These are phyloP conservation scores for Merops nubicus DNA, from an alignment of 2,113 vertebrate genomes.

Conservation along the genomic window DNA sequence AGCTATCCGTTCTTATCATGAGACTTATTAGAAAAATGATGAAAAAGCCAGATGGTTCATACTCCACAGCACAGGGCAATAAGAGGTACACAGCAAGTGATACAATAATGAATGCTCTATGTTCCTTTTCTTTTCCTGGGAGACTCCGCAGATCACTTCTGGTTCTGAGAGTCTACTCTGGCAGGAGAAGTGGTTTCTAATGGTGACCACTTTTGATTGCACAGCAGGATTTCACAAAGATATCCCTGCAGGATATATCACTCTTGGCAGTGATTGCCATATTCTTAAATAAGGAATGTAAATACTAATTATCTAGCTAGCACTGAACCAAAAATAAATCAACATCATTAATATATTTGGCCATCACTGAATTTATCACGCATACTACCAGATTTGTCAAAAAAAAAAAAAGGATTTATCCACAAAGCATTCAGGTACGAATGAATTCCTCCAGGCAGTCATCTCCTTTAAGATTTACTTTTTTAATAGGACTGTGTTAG, in stretches of 20 bases:
- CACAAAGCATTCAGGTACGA: neutral
- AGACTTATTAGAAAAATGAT: slow-evolving; percentile 26
- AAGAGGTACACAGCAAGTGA: neutral
- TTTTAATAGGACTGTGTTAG: neutral
- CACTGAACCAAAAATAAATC: neutral
- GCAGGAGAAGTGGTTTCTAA: neutral
- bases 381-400: neutral
- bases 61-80: neutral
- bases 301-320: neutral
- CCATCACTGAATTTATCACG: neutral
- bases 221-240: neutral
- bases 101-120: neutral
- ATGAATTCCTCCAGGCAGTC: neutral
- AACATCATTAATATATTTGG: neutral
- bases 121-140: neutral
- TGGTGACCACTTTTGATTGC: neutral
- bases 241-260: neutral
- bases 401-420: neutral
- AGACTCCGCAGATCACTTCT: neutral
- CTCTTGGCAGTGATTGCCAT: neutral
- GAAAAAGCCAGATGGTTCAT: neutral
- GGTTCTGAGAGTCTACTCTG: neutral
- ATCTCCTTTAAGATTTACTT: neutral
- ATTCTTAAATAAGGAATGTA: slow-evolving; percentile 12
- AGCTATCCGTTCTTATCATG: slow-evolving; percentile 9